A percentile compares a stretch with the other conserved stretches of the same genome.
Conservation (phyloP, 2,797 vertebrate genomes). For the Masticophis lateralis region DNA sequence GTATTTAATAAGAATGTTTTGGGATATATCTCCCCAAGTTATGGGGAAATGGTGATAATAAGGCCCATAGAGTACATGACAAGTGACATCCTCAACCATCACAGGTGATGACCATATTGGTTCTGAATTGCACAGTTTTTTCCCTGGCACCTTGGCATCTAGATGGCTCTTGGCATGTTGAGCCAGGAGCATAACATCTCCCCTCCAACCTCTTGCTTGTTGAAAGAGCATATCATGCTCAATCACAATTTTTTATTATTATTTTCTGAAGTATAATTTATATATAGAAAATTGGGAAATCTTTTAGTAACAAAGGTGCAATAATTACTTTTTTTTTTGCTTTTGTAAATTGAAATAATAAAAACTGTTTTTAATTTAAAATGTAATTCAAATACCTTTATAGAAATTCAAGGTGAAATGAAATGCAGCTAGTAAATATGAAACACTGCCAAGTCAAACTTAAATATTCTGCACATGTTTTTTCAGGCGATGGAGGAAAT, state of each 20-base stretch:
- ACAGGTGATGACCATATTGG: not conserved
- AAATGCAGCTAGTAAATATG: not conserved
- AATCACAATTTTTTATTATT: not conserved
- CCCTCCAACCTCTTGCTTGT: not conserved
- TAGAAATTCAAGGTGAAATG: not conserved
- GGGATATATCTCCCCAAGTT: not conserved
- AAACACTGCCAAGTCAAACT: not conserved
- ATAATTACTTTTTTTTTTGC: not conserved
- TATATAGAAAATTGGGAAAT: not conserved
- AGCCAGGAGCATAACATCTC: not conserved
- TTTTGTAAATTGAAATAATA: not conserved
- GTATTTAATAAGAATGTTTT: not conserved
- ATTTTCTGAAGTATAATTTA: not conserved
- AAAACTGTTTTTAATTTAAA: conserved; percentile 7
- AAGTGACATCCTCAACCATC: not conserved
- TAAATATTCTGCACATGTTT: conserved; percentile 40
- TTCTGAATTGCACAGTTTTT: not conserved
- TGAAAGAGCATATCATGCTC: not conserved
- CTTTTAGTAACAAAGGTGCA: not conserved
- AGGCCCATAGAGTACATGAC: not conserved
- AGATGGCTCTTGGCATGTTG: not conserved
- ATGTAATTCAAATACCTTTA: conserved; percentile 18
- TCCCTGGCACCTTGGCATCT: not conserved
- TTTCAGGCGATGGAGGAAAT: conserved; percentile 78
- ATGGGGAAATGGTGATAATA: not conserved